These are phyloP conservation scores for Myrmecobius fasciatus DNA, from an alignment of 2,113 vertebrate species.

Conservation along the genomic window DNA sequence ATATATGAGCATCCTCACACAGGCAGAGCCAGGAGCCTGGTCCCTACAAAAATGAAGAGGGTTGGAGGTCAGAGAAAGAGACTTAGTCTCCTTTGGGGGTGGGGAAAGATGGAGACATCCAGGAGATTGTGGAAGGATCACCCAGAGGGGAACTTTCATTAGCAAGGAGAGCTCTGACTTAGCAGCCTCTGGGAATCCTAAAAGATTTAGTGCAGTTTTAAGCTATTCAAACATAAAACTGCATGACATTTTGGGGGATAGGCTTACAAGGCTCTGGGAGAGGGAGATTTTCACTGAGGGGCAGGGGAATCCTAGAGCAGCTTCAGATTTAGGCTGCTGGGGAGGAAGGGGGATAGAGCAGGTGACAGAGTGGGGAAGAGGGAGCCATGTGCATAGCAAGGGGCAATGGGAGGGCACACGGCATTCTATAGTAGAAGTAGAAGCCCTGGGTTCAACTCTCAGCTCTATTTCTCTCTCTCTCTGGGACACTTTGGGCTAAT, in stretches of 20 bases:
- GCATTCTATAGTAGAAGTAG: not conserved
- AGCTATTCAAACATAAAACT: not conserved
- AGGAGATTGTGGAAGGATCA: constrained; percentile 39
- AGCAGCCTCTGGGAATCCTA: not conserved
- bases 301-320: not conserved
- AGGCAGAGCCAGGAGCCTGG: not conserved
- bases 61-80: not conserved
- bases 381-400: not conserved
- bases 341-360: not conserved
- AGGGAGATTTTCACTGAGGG: not conserved
- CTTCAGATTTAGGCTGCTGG: not conserved
- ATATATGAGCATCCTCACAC: too few relatives aligned
- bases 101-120: constrained; percentile 44
- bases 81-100: not conserved
- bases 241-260: not conserved
- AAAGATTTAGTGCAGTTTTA: not conserved
- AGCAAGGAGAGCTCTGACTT: not conserved
- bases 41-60: not conserved
- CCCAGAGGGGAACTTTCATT: constrained; percentile 20
- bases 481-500: not conserved
- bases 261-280: not conserved
- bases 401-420: not conserved
- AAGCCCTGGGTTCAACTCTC: not conserved
- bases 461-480: too few relatives aligned
- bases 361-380: too few relatives aligned